These are phyloP conservation scores for Capra hircus DNA, from an alignment of 2,113 vertebrate species.

Conservation along the genomic window DNA sequence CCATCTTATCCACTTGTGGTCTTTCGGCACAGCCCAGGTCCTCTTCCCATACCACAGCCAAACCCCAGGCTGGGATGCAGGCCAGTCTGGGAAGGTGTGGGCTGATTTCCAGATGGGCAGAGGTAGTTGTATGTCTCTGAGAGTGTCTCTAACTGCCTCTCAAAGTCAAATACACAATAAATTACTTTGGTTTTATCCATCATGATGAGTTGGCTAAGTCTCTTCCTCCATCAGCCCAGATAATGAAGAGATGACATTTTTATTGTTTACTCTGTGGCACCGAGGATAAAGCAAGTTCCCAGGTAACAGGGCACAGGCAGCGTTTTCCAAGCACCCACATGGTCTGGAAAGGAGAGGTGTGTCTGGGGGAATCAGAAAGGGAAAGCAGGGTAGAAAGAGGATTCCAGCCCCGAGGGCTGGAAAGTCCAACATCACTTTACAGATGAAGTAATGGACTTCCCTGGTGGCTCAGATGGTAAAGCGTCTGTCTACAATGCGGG, in stretches of 20 bases:
- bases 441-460: neutral
- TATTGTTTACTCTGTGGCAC: neutral
- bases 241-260: conserved; percentile 45
- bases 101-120: conserved; percentile 46
- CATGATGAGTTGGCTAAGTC: neutral
- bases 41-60: neutral
- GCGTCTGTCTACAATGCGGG: too few species aligned
- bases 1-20: neutral
- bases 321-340: neutral
- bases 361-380: neutral
- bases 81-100: conserved; percentile 49
- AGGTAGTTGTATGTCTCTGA: neutral
- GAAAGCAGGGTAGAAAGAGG: neutral
- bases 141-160: neutral
- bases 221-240: conserved; percentile 16
- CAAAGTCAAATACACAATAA: conserved; percentile 22
- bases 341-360: neutral
- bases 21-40: neutral
- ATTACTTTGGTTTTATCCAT: conserved; percentile 43
- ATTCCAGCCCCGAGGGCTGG: neutral
- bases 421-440: neutral
- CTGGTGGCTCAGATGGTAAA: too few species aligned
- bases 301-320: neutral
- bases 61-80: conserved; percentile 39
- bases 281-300: neutral